Base-by-base conservation (phyloP, 37 sponge, comb jelly and placozoan species). In the Amphimedon queenslandica region DNA sequence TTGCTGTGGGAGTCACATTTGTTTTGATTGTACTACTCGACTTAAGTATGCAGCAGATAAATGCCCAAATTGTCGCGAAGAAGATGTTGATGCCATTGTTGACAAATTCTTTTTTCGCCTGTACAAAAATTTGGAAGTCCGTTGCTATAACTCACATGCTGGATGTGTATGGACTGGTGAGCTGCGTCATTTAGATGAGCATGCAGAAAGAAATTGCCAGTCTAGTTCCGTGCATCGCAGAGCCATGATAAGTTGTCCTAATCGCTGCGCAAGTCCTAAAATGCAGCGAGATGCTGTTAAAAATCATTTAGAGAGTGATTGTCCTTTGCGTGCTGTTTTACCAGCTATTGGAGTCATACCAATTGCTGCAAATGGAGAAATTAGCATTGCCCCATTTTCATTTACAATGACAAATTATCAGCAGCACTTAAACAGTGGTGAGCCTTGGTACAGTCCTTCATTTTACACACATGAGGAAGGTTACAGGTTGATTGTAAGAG, bases 391-490 rank as follows among this genome's bases (percentile, higher is more conserved):
- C 8, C 53, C 53, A 47, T 13, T 47, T 18, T 47, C 53, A 8
- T 47, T 47, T 47, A 47, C 53, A 8, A 47, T 47, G 53, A 47
- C 53, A 47, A 47, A 47, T 47, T 18, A 13, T 13, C 13, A 8
- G 13, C 53, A 13, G 8, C 13, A 47, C 13, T 47, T 47, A 13
- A 47, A 47, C 13, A 47, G 53, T 47, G 13, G 13, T 18, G 53
- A 47, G 8, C 53, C 53, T 47, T 47, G 53, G 53, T 60, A n/a
- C 28, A 60, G 61, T n/a, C 5, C 61, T 60, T 25, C 61, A 25
- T 60, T 60, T n/a, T 60, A 60, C 28, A 60, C 61, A n/a, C 61
- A 60, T 60, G 28, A 60, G 8, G 27, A 60, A 25, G 61, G 61
- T 25, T 60, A 60, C 28, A 60, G 21, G 27, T 5, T 60, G 8